These are phyloP conservation scores for Zosterops lateralis DNA, from an alignment of 2,113 vertebrate genomes.

Conservation along the genomic window DNA sequence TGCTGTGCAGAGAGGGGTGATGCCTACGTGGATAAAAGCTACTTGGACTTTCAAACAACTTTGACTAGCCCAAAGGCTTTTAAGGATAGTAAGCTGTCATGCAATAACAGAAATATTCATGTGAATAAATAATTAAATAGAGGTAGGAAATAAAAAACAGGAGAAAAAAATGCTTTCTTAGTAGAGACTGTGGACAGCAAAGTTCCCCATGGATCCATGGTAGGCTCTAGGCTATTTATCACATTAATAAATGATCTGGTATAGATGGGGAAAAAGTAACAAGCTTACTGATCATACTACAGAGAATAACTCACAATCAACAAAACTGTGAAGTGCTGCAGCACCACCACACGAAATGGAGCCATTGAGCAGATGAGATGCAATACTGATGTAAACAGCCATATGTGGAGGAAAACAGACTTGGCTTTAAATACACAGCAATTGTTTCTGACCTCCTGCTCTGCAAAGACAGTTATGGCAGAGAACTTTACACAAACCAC, in stretches of 20 bases:
- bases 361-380: neutral
- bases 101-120: neutral
- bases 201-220: neutral
- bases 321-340: neutral
- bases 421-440: neutral
- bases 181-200: neutral
- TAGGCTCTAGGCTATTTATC: neutral
- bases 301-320: neutral
- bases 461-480: neutral
- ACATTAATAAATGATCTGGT: neutral
- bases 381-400: neutral
- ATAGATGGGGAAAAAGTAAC: neutral
- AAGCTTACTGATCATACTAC: neutral
- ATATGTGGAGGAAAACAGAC: neutral
- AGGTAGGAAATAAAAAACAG: neutral
- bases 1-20: rapidly evolving
- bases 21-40: neutral
- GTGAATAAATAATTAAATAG: neutral
- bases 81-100: neutral
- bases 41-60: neutral
- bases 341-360: neutral
- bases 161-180: neutral
- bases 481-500: neutral
- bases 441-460: slow-evolving; percentile 2
- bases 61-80: neutral